A percentile compares a stretch with the other conserved stretches of the same genome.
Conservation (phyloP, 1,140 invertebrate genomes). For the Teleogryllus occipitalis region DNA sequence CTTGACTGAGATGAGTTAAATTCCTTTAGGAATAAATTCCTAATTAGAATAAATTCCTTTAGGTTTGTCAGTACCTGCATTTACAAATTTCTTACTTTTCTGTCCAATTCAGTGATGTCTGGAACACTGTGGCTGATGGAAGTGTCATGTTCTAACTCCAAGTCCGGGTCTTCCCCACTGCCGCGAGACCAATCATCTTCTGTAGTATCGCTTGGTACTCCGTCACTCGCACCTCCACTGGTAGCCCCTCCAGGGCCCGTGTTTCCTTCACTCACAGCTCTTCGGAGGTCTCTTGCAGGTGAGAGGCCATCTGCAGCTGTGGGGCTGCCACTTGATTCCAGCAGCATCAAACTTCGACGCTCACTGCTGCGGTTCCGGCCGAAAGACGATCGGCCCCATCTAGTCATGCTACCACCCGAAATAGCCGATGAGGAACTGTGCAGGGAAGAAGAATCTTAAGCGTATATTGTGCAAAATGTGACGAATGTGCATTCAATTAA, state of each 20-base stretch:
- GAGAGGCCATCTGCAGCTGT: neutral
- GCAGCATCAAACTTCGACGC: constrained; percentile 18
- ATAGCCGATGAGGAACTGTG: constrained; percentile 23
- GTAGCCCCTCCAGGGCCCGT: constrained; percentile 11
- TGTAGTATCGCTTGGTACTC: constrained; percentile 53
- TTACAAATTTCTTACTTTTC: constrained; percentile 37
- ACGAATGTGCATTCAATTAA: neutral
- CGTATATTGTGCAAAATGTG: neutral
- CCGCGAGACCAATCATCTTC: constrained; percentile 61
- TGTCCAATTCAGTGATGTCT: constrained; percentile 50
- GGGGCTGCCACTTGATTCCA: neutral
- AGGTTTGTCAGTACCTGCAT: too few species aligned
- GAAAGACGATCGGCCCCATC: constrained; percentile 9
- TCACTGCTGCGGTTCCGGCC: constrained; percentile 21
- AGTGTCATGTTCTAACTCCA: constrained; percentile 30
- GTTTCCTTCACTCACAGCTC: constrained; percentile 37
- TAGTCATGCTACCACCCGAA: constrained; percentile 17
- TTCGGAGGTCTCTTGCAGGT: constrained; percentile 31
- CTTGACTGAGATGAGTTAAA: too few species aligned
- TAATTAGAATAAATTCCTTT: too few species aligned
- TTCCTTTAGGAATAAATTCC: too few species aligned
- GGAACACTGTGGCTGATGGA: constrained; percentile 14
- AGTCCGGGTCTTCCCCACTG: constrained; percentile 49
- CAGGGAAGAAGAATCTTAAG: neutral
- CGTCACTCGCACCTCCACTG: constrained; percentile 52